Evolutionary conservation across 2,113 vertebrate species (phyloP).

Genomic region (Gallinago undulata): DNA sequence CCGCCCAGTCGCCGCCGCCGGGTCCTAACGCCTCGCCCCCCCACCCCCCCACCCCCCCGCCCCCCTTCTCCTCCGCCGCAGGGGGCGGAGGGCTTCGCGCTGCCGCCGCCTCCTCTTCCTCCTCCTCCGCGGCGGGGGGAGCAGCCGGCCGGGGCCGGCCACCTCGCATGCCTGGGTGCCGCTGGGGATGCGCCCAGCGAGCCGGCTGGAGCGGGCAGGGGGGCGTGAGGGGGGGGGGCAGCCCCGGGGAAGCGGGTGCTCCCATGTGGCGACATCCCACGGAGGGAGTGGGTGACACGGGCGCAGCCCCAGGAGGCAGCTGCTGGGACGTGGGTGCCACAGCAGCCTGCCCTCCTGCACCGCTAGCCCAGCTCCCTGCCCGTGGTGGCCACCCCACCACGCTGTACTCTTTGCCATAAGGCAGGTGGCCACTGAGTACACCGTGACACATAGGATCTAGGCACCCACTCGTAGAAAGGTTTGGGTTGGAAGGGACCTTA

Average conservation of each 20-base stretch:
- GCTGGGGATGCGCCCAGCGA: not conserved
- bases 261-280: not conserved
- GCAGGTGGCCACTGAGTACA: not conserved
- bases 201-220: not conserved
- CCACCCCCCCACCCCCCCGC: not conserved
- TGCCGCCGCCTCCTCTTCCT: not conserved
- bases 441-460: rapidly evolving
- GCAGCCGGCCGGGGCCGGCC: not conserved
- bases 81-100: conserved; percentile 30
- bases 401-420: rapidly evolving
- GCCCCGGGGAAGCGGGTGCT: not conserved
- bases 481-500: not conserved
- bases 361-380: not conserved
- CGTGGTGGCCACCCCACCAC: not conserved
- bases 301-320: not conserved
- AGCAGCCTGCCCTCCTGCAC: not conserved
- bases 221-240: too few species aligned
- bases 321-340: not conserved
- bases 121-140: not conserved
- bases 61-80: not conserved
- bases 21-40: conserved; percentile 78
- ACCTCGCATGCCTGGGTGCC: not conserved
- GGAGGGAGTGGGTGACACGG: too few species aligned
- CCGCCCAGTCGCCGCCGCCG: conserved; percentile 56
- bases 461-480: too few species aligned